Conservation (phyloP, 2,888 invertebrate genomes). For the Latheticus oryzae region DNA sequence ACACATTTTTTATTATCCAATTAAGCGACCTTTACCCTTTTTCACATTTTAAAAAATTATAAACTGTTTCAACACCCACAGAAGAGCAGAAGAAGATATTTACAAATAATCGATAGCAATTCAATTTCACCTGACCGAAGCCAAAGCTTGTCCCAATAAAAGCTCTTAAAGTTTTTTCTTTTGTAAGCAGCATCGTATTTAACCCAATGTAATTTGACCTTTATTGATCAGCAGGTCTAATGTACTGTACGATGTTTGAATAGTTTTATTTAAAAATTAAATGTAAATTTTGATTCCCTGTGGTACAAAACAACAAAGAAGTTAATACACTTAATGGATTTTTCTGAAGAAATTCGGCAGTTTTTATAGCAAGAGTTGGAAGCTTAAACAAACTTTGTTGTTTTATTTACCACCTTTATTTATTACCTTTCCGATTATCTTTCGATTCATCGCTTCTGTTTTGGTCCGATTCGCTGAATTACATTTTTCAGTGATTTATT, state of each 20-base stretch:
- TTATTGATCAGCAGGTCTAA: constrained; percentile 21
- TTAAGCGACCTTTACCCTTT: no score
- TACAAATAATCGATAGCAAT: constrained; percentile 33
- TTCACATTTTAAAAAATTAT: no score
- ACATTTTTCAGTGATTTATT: no score
- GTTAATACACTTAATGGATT: constrained; percentile 29
- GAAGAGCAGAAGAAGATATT: constrained; percentile 16
- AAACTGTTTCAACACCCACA: no score
- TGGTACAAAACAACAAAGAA: constrained; percentile 8
- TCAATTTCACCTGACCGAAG: constrained; percentile 29
- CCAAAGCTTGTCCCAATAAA: constrained; percentile 19
- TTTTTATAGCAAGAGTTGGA: background rate
- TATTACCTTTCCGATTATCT: no score
- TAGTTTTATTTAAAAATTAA: constrained; percentile 32
- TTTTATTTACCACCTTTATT: no score
- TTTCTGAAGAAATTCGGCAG: no score
- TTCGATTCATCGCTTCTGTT: no score
- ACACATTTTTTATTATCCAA: no score
- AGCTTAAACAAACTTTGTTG: background rate
- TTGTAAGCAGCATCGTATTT: background rate
- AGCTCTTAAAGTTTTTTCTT: constrained; percentile 26
- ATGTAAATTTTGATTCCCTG: constrained; percentile 33
- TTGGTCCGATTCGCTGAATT: no score
- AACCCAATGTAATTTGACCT: constrained; percentile 23
- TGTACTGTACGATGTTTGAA: no score